Percentiles rank a stretch among this genome's conserved stretches.
phyloP scores from a whole-genome alignment of 2,113 vertebrate species.

The Mola mola region DNA sequence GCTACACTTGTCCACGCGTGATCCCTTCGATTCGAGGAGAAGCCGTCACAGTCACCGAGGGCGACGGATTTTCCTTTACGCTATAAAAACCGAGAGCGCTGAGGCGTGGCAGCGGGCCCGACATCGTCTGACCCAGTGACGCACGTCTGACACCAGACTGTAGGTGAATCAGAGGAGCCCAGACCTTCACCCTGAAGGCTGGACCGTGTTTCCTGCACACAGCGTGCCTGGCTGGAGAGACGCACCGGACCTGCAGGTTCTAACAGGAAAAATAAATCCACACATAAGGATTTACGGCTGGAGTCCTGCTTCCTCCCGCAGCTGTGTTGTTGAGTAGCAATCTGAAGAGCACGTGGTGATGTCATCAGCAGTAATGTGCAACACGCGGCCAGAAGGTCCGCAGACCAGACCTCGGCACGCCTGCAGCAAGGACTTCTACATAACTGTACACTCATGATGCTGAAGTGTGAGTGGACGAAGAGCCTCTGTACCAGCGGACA shows the following conservation, averaged over 20 bases:
- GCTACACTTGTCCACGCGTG: no score
- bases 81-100: no score
- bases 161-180: slow-evolving; percentile 25
- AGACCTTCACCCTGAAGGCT: slow-evolving; percentile 27
- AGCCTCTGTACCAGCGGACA: no score
- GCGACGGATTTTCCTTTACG: no score
- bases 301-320: background rate
- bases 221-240: background rate
- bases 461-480: no score
- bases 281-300: background rate
- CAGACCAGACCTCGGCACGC: slow-evolving; percentile 6
- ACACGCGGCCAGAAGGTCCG: background rate
- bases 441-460: background rate
- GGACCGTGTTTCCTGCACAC: background rate
- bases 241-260: no score
- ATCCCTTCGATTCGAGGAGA: no score
- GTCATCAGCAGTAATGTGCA: slow-evolving; percentile 2
- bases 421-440: slow-evolving; percentile 12
- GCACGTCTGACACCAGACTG: slow-evolving; percentile 29
- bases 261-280: no score
- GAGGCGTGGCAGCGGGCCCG: slow-evolving; percentile 17
- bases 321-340: background rate
- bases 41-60: no score
- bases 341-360: background rate
- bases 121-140: slow-evolving; percentile 9